Evolutionary conservation across 2,888 invertebrate species (phyloP).

Genomic region (Hirtodrosophila alboralis): DNA sequence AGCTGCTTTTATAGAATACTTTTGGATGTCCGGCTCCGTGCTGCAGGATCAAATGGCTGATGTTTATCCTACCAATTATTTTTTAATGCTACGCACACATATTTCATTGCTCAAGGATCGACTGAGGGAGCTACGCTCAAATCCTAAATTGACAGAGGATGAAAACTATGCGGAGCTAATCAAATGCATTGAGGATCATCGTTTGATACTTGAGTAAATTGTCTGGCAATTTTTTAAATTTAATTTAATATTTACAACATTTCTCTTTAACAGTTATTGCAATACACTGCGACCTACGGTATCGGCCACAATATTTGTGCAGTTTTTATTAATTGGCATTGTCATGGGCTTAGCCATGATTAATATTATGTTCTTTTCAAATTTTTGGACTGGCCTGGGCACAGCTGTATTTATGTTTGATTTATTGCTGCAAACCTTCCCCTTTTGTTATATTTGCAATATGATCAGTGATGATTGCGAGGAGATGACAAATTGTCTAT

Average conservation of each 20-base stretch:
- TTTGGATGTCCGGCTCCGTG: constrained; percentile 43
- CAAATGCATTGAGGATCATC: constrained; percentile 53
- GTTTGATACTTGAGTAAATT: constrained; percentile 51
- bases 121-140: constrained; percentile 39
- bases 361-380: constrained; percentile 58
- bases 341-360: constrained; percentile 59
- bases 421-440: constrained; percentile 57
- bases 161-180: constrained; percentile 61
- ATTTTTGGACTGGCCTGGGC: constrained; percentile 53
- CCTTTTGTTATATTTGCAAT: constrained; percentile 67
- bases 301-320: constrained; percentile 60
- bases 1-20: constrained; percentile 48
- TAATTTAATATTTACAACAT: background rate
- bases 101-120: constrained; percentile 57
- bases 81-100: constrained; percentile 34
- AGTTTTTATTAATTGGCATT: constrained; percentile 55
- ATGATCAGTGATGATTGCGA: constrained; percentile 50
- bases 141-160: constrained; percentile 37
- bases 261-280: constrained; percentile 43
- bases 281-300: constrained; percentile 55
- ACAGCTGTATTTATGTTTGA: constrained; percentile 47
- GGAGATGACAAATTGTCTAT: constrained; percentile 50
- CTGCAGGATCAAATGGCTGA: constrained; percentile 58
- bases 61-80: constrained; percentile 35
- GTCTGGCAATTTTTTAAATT: background rate